Evolutionary conservation across 1,140 invertebrate genomes (phyloP), one percentile per base, ranked within the genome.

Genomic region (Anthonomus grandis): DNA sequence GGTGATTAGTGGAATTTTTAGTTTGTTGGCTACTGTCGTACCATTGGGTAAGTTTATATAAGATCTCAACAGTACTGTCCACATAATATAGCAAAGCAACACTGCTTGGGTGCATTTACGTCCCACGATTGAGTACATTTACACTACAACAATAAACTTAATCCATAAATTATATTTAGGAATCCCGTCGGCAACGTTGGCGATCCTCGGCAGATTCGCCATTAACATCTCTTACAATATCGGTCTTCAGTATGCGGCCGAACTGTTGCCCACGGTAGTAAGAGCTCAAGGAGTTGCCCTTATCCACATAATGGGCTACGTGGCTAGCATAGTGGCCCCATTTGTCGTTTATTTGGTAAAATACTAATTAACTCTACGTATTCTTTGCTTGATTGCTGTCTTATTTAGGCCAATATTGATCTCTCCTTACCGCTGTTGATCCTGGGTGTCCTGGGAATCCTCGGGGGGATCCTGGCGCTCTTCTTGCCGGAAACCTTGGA

Each of bases 181-280:
- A 49, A 78, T 83, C 22, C 79, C 84, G 10, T 82, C 86, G 58
- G 85, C 86, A 0, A 76, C 79, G 0, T 69, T 90, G 4, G 90
- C 89, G 0, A 87, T 94, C 61, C 72, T 86, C 12, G 90, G 90
- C 1, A 75, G 91, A 21, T 90, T 93, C 60, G 86, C 85, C 56
- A 85, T 93, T 12, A 93, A 92, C 62, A 90, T 91, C 23, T 88
- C 89, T 0, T 93, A 92, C 70, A 93, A 93, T 69, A 93, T 93
- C 47, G 90, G 90, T 0, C 78, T 94, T 0, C 91, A 93, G 65
- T 93, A 91, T 74, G 90, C 89, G 0, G 89, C 91, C 0, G 91
- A 94, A 70, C 72, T 94, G 0, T 70, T 94, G 9, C 91, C 91
- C 1, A 93, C 91, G 0, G 90, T 92, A 1, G 87, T 93, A 0